Base-by-base conservation (phyloP, 2,797 vertebrate species). In the Tangara arthus region DNA sequence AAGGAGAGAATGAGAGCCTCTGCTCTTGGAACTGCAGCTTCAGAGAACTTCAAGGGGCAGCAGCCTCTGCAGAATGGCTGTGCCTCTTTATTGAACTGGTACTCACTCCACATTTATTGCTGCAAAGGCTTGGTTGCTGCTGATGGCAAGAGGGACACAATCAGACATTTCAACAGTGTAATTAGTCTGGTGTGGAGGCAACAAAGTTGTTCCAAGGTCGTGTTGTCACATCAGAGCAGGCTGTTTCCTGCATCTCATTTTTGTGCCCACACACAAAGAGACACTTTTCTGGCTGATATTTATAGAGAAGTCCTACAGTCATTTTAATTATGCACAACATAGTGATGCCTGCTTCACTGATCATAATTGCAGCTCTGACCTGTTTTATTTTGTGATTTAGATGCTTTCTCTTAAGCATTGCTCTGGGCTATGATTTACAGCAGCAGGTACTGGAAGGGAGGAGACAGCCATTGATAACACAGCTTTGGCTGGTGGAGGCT, bases 301-400 rank as follows among this genome's bases (percentile, higher is more conserved):
- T 96, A 96, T 91, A 95, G 93, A 93, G 79, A 95, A 95, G 93
- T 92, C 88, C 93, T 96, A 94, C 61, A 95, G 92, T 96, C 92
- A 88, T 96, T 98, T 97, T 96, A 97, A 97, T 97, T 97, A 97
- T 88, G 69, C 59, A 81, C 87, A 94, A 80, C 93, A 94, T 85
- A 90, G 66, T 76, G 90, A 95, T 92, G 95, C 95, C 92, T 97
- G 94, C 97, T 96, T 96, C 94, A 91, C 90, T 96, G 96, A 95
- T 97, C 94, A 93, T 97, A 96, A 95, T 95, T 97, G 87, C 84
- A 94, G 84, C 89, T 96, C 84, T 96, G 86, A 96, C 89, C 92
- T 97, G 95, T 57, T 66, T 97, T 96, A 75, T 97, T 98, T 95
- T 95, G 93, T 97, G 96, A 97, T 97, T 97, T 97, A 95, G 96